These are phyloP conservation scores for Nematopogon swammerdamellus DNA, from an alignment of 2,888 invertebrate genomes.

Conservation along the genomic window DNA sequence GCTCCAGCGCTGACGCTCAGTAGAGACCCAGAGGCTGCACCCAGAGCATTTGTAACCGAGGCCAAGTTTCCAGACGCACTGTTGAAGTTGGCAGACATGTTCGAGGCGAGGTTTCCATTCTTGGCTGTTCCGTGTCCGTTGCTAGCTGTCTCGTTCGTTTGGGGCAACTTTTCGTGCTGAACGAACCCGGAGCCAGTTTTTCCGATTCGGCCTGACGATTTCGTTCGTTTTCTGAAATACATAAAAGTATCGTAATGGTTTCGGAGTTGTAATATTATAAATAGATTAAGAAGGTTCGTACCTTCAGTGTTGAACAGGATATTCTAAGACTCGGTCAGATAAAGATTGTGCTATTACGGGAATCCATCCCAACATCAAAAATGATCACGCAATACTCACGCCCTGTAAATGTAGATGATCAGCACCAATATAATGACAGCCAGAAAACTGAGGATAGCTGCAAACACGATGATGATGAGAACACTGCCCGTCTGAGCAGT, in stretches of 20 bases:
- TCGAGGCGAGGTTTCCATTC: slow-evolving; percentile 9
- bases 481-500: slow-evolving; percentile 39
- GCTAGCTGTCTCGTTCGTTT: slow-evolving; percentile 9
- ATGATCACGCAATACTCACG: no score
- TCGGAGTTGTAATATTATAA: no score
- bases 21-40: slow-evolving; percentile 35
- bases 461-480: slow-evolving; percentile 60
- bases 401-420: slow-evolving; percentile 73
- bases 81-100: slow-evolving; percentile 5
- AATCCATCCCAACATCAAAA: no score
- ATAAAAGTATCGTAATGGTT: no score
- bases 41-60: background rate
- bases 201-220: background rate
- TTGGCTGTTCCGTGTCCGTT: slow-evolving; percentile 2
- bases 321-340: no score
- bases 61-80: background rate
- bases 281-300: no score
- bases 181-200: slow-evolving; percentile 10
- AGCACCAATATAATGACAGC: slow-evolving; percentile 72
- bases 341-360: no score
- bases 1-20: slow-evolving; percentile 57
- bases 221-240: background rate
- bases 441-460: slow-evolving; percentile 68
- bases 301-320: no score
- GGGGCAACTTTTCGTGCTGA: slow-evolving; percentile 21